Evolutionary conservation across 2,113 vertebrate genomes (phyloP), one percentile per base, ranked within the genome.

Genomic region (Notarius lentiginosus): DNA sequence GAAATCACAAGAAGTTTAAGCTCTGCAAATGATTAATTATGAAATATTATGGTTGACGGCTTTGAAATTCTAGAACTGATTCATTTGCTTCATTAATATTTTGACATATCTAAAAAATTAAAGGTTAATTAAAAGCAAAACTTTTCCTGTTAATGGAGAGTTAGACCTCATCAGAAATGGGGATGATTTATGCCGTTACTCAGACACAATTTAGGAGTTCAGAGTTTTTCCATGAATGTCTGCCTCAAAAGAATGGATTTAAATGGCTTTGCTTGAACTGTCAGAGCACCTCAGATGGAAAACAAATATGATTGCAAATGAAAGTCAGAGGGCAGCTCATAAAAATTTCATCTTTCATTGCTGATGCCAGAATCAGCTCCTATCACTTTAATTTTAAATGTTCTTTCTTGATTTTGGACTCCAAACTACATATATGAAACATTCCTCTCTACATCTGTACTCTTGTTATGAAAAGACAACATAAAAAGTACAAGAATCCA

Each of bases 241-340:
- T 73, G 65, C 55, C 53, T 73, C 5, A 18, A 60, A 51, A 34
- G 76, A 70, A 47, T 65, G 49, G 75, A 68, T 70, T 81, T 72
- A 60, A 81, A 80, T 56, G 79, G 51, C 34, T 49, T 76, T 5
- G 22, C 51, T 72, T 86, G 51, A 79, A 49, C 61, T 79, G 85
- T 70, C 65, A 81, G 65, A 70, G 61, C 79, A 49, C 34, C 81
- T 86, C 85, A 47, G 53, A 79, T 73, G 65, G 56, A 56, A 55
- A n/a, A 51, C n/a, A 60, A 86, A 79, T 86, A 88, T 86, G 75
- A 79, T 83, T 86, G 63, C 70, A 86, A 79, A 86, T n/a, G 20
- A 86, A 86, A 86, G 84, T 83, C 63, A 60, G 34, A 34, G 84
- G 84, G 85, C 84, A 85, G 47, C 60, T 49, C 49, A 86, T 73